Base-by-base conservation (phyloP, 2,888 invertebrate species). In the Pteria penguin region DNA sequence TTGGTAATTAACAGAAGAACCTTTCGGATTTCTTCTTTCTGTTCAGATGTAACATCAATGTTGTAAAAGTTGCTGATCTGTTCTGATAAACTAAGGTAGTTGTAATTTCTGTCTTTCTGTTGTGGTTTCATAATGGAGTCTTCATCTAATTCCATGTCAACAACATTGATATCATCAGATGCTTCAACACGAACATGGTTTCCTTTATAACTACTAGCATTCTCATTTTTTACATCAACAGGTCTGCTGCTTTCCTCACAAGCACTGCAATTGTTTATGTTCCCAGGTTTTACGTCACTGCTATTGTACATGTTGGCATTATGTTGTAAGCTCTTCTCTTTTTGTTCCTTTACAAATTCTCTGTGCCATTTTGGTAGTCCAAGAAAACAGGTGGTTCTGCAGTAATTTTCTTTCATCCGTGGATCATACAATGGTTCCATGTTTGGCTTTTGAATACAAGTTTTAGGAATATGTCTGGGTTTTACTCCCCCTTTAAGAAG, bases 391-490 rank as follows among this genome's bases (percentile, higher is more conserved):
- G 11, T 45, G 8, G 45, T 14, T 45, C 18, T 45, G 11, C 45
- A 8, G 18, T 45, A 45, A 8, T 82, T 74, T 0, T 82, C 22
- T 8, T 85, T 85, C 4, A 54, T 4, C 54, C 85, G 78, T 31
- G 83, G 82, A 74, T 85, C 85, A 55, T 22, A 57, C 14, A 82
- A 82, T 33, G 58, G 67, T n/a, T 68, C 75, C 31, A 66, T 74
- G 8, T 69, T 75, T 11, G 62, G 52, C 72, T 79, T 83, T 1
- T 65, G 31, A 4, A 79, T 60, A 8, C 65, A 63, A 36, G 72
- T 79, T 76, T 83, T 85, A 2, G 85, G 85, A 65, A 85, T 82
- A 70, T 80, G 83, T 63, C 85, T 79, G 24, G 85, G 82, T 68
- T 81, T 67, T 2, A 85, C 85, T 66, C 83, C 83, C 8, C 85